Evolutionary conservation across 2,888 invertebrate species (phyloP).

Genomic region (Malthinus seriepunctatus): DNA sequence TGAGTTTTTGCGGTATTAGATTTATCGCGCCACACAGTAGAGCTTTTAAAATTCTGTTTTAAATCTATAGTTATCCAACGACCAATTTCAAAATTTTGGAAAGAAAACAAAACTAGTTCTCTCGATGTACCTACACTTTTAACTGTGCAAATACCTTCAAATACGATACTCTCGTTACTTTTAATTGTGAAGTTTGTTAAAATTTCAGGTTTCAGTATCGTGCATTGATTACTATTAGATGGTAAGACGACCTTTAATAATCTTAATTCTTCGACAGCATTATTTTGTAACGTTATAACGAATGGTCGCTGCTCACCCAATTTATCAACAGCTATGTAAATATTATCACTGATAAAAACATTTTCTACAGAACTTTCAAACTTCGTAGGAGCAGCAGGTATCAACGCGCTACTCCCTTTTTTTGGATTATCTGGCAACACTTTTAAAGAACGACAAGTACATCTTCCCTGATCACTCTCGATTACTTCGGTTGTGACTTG

Average conservation of each 20-base stretch:
- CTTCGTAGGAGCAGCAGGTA: slow-evolving; percentile 9
- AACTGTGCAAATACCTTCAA: slow-evolving; percentile 59
- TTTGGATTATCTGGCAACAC: slow-evolving; percentile 44
- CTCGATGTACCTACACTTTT: slow-evolving; percentile 64
- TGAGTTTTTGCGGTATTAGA: neutral
- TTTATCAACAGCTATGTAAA: slow-evolving; percentile 51
- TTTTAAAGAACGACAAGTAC: slow-evolving; percentile 64
- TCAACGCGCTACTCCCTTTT: slow-evolving; percentile 20
- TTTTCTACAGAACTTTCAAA: slow-evolving; percentile 43
- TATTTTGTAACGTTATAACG: slow-evolving; percentile 56
- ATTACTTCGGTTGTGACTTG: slow-evolving; percentile 69
- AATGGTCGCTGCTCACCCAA: slow-evolving; percentile 55
- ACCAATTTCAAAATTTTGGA: slow-evolving; percentile 64
- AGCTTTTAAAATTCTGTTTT: slow-evolving; percentile 12
- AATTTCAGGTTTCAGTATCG: slow-evolving; percentile 14
- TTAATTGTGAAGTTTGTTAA: slow-evolving; percentile 50
- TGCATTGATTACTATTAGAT: slow-evolving; percentile 53
- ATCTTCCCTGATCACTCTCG: slow-evolving; percentile 69
- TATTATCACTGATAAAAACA: slow-evolving; percentile 59
- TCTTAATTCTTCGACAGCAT: slow-evolving; percentile 50
- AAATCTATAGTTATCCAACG: slow-evolving; percentile 62
- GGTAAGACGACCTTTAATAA: slow-evolving; percentile 59
- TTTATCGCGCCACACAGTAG: neutral
- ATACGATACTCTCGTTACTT: slow-evolving; percentile 53
- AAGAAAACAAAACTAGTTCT: slow-evolving; percentile 65